Base-by-base conservation (phyloP, 2,888 invertebrate genomes). In the Tipula unca region DNA sequence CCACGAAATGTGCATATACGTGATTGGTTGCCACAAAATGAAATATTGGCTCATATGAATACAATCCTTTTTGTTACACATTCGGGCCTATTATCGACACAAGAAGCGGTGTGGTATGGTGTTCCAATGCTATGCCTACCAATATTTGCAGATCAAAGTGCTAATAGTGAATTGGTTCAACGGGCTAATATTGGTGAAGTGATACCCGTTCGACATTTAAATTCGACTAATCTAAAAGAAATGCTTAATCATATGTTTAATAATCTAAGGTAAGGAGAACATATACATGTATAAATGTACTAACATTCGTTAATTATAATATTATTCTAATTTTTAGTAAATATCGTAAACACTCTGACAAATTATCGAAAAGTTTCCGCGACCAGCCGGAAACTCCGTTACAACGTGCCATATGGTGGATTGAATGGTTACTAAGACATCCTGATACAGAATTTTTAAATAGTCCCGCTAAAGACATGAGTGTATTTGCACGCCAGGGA, bases 1-100 rank as follows among this genome's bases (percentile, higher is more conserved):
- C 91, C 92, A 0, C 86, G 88, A 4, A 93, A 93, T 87, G 89
- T 93, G 0, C 88, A 91, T 86, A 87, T 91, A 0, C 89, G 88
- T 85, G 89, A 90, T 32, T 93, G 92, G 92, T 86, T 92, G 35
- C 92, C 93, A 0, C 93, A 93, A 17, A 83, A 83, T 32, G 29
- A 32, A 32, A 88, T 93, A 85, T 87, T 39, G 29, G 90, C 88
- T 32, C 87, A 88, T 85, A 86, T 88, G 0, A 88, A 88, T 36
- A 54, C 89, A 0, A 90, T 88, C 82, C 89, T 87, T 0, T 89
- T 90, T 83, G 86, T 90, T 1, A 89, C 89, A 0, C 89, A 90
- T 86, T 88, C 88, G 29, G 90, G 90, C 17, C 88, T 89, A 10
- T 87, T 90, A 13, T 89, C 88, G 20, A 86, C 89, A 0, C 89